phyloP scores from a whole-genome alignment of 2,888 invertebrate species.

The Mechanitis mazaeus region DNA sequence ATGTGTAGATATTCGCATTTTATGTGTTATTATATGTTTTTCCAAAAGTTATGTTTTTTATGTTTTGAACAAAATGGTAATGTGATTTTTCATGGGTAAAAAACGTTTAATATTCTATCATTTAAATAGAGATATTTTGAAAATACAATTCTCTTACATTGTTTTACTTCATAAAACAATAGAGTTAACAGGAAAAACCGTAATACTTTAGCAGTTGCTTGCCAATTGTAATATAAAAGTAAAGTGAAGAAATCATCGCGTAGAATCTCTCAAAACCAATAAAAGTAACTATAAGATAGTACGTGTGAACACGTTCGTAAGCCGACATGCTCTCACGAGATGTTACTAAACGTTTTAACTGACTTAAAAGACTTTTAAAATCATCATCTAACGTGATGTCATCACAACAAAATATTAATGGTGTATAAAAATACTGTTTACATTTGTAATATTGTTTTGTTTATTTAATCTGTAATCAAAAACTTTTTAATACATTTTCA shows the following conservation, averaged over 20 bases:
- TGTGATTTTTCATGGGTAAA: too few species aligned
- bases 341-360: not conserved
- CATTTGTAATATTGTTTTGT: not conserved
- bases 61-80: too few species aligned
- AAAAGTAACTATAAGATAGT: constrained; percentile 19
- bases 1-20: too few species aligned
- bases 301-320: constrained; percentile 20
- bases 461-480: not conserved
- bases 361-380: constrained; percentile 2
- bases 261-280: constrained; percentile 16
- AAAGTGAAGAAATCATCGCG: constrained; percentile 2
- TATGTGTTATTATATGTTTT: too few species aligned
- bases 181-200: too few species aligned
- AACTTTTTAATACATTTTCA: not conserved
- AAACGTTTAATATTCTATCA: too few species aligned
- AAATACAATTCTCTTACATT: too few species aligned
- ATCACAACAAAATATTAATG: not conserved
- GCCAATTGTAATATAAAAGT: not conserved
- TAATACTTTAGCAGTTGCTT: not conserved
- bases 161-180: too few species aligned
- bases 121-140: too few species aligned
- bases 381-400: not conserved
- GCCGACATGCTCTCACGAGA: constrained; percentile 13
- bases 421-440: not conserved
- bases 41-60: too few species aligned